A percentile compares a stretch with the other conserved stretches of the same genome.
These are phyloP conservation scores for Etheostoma spectabile DNA, from an alignment of 2,113 vertebrate genomes.

Conservation along the genomic window DNA sequence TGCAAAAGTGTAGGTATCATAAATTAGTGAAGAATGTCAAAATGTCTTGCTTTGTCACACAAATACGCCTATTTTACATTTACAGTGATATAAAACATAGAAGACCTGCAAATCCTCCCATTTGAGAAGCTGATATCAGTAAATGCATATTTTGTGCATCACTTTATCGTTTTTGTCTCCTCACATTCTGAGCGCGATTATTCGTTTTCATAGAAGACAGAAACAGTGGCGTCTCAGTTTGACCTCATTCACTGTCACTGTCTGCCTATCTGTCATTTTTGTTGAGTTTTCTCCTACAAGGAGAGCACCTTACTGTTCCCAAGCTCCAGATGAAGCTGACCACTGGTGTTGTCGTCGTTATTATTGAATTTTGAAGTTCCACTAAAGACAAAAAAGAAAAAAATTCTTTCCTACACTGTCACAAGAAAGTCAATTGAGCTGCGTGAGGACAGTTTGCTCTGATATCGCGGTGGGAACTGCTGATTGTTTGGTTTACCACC, in stretches of 20 bases:
- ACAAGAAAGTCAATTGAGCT: slow-evolving; percentile 52
- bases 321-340: slow-evolving; percentile 35
- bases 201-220: background rate
- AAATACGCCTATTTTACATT: no score
- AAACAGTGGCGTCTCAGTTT: background rate
- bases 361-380: slow-evolving; percentile 45
- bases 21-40: background rate
- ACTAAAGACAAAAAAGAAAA: slow-evolving; percentile 9
- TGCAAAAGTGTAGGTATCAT: background rate
- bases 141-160: background rate
- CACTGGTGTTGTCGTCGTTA: slow-evolving; percentile 6
- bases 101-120: background rate
- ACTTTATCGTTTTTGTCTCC: background rate
- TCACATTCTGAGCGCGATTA: background rate
- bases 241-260: background rate
- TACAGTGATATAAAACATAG: background rate
- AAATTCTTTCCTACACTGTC: slow-evolving; percentile 16
- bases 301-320: background rate
- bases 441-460: slow-evolving; percentile 57
- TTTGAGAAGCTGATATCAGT: background rate
- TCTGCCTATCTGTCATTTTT: background rate
- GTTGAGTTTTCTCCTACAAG: background rate
- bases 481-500: slow-evolving; percentile 78
- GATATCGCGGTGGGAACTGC: slow-evolving; percentile 57
- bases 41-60: background rate